These are phyloP conservation scores for Octopus bimaculoides DNA, from an alignment of 1,140 invertebrate genomes.

Conservation along the genomic window DNA sequence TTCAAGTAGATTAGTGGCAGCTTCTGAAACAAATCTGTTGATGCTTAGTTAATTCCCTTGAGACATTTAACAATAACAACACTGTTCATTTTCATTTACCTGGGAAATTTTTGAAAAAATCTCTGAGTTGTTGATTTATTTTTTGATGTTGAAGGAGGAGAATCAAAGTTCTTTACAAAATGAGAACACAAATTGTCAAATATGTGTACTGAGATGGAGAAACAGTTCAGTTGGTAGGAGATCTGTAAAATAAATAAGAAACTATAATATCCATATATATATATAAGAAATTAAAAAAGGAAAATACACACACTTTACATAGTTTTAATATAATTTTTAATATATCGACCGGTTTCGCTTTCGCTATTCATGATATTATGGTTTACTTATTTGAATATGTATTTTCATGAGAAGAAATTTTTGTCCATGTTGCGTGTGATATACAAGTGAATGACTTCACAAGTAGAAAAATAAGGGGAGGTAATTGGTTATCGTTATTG, in stretches of 20 bases:
- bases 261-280: background rate
- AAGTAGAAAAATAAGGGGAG: no score
- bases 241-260: slow-evolving; percentile 37
- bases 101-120: slow-evolving; percentile 47
- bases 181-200: slow-evolving; percentile 52
- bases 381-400: background rate
- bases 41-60: background rate
- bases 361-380: background rate
- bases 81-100: slow-evolving; percentile 28
- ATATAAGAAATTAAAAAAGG: background rate
- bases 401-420: background rate
- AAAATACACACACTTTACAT: background rate
- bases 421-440: no score
- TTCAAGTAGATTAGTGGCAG: background rate
- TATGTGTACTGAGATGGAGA: slow-evolving; percentile 45
- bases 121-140: slow-evolving; percentile 41
- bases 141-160: slow-evolving; percentile 34
- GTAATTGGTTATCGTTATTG: no score
- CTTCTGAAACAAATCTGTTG: background rate
- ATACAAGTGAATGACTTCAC: no score
- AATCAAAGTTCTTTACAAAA: slow-evolving; percentile 45
- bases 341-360: background rate
- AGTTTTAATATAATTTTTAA: background rate
- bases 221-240: slow-evolving; percentile 52
- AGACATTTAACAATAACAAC: background rate